Percentiles rank a stretch among this genome's conserved stretches.
Evolutionary conservation across 2,797 vertebrate genomes (phyloP).

Genomic region (Halcyon badia): DNA sequence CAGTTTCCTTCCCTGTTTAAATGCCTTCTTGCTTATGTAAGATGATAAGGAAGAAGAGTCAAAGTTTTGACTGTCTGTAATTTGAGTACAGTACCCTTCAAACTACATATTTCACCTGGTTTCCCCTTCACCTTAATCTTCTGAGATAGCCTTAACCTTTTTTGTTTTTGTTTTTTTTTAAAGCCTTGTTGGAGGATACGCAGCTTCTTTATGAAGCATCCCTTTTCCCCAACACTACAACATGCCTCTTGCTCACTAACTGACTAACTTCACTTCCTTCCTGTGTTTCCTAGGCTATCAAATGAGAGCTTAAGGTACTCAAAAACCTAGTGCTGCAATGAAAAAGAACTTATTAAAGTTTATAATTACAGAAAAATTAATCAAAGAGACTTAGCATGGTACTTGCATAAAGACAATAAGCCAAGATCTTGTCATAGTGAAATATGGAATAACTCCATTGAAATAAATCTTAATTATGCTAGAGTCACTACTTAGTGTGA

Average conservation of each 20-base stretch:
- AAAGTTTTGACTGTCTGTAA: not conserved
- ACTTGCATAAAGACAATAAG: conserved; percentile 53
- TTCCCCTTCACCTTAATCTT: not conserved
- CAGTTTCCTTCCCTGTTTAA: not conserved
- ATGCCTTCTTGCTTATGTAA: not conserved
- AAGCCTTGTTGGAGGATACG: not conserved
- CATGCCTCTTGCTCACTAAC: not conserved
- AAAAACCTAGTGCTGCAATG: conserved; percentile 25
- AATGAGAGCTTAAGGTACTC: conserved; percentile 20
- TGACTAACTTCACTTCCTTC: not conserved
- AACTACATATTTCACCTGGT: not conserved
- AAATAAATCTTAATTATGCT: conserved; percentile 72
- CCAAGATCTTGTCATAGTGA: conserved; percentile 58
- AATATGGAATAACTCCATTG: conserved; percentile 55
- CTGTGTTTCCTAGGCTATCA: conserved; percentile 7
- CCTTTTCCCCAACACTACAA: not conserved
- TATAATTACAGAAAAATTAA: conserved; percentile 64
- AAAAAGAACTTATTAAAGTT: conserved; percentile 61
- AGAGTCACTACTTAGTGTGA: conserved; percentile 49
- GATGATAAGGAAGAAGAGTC: not conserved
- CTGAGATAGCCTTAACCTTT: not conserved
- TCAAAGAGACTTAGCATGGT: conserved; percentile 40
- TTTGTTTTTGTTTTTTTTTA: not conserved
- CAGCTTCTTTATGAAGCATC: not conserved
- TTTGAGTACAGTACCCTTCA: not conserved